Evolutionary conservation across 2,113 vertebrate genomes (phyloP), one percentile per base, ranked within the genome.

Genomic region (Proteles cristata): DNA sequence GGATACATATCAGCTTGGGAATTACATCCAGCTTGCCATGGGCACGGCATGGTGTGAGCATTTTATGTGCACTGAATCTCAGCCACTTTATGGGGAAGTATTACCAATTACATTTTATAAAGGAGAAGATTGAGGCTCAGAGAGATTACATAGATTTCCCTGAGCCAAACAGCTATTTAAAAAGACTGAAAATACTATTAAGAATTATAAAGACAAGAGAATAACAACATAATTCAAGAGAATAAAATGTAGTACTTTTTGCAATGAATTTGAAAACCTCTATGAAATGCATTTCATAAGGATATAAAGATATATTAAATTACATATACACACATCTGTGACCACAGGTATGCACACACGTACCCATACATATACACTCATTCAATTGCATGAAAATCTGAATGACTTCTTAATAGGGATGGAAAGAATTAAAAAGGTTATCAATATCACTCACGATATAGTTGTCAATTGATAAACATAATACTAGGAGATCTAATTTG

Each of bases 1-100:
- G 28, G 58, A 43, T 17, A 39, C 33, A 39, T 0, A 43, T 0
- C 25, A 35, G 3, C 25, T 1, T 31, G 95, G 66, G 0, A 0
- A 31, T 55, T 55, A 55, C 6, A 12, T 7, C 66, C 35, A 26
- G 7, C 55, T 14, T 35, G 80, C 43, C 10, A 4, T 10, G 58
- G 21, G 31, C 53, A 21, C 15, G 76, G 26, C 63, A 14, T 26
- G 4, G 8, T 31, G 17, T 3, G 15, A 77, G 17, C 39, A 7
- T 12, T 68, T n/a, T 12, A 43, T 2, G 7, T 11, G 1, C 82
- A 43, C 2, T 4, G 5, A 43, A 17, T 43, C 63, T 83, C 43
- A 71, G 10, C 9, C 11, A 45, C 26, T 6, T n/a, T 33, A n/a
- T 2, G 12, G 48, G 23, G 9, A 4, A 45, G 65, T 48, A 4